A percentile compares a stretch with the other conserved stretches of the same genome.
phyloP scores from a whole-genome alignment of 2,888 invertebrate genomes.

The Uloborus plumipes region DNA sequence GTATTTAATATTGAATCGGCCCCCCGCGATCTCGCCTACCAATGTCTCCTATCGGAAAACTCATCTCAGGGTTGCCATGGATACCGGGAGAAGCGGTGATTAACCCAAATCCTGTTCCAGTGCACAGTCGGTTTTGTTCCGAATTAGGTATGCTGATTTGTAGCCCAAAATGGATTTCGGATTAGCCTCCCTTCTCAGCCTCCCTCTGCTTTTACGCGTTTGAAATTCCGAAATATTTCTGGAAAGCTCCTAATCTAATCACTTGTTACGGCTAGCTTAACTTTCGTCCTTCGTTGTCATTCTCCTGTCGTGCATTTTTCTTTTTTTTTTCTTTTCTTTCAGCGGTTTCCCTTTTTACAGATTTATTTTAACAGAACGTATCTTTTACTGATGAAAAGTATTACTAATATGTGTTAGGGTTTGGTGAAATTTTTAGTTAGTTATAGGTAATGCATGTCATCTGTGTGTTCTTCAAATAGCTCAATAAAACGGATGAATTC shows the following conservation, averaged over 20 bases:
- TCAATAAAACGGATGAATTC: too few species aligned
- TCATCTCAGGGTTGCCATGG: slow-evolving; percentile 48
- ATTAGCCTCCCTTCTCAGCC: slow-evolving; percentile 21
- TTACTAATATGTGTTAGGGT: too few species aligned
- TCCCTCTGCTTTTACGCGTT: neutral
- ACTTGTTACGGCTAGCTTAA: slow-evolving; percentile 38
- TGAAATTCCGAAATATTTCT: slow-evolving; percentile 38
- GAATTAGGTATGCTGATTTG: slow-evolving; percentile 62
- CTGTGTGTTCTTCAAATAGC: too few species aligned
- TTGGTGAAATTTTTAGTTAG: too few species aligned
- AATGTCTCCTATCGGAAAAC: slow-evolving; percentile 39
- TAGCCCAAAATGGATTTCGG: slow-evolving; percentile 58
- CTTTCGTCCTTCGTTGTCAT: slow-evolving; percentile 1
- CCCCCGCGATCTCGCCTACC: slow-evolving; percentile 11
- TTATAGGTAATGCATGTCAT: too few species aligned
- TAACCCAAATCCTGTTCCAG: slow-evolving; percentile 57
- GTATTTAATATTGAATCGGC: slow-evolving; percentile 25
- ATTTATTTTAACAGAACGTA: neutral
- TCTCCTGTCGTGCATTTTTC: neutral
- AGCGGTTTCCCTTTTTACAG: neutral
- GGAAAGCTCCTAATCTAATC: slow-evolving; percentile 35
- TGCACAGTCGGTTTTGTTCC: slow-evolving; percentile 46
- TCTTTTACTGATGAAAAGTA: too few species aligned
- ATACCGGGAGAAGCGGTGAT: slow-evolving; percentile 54
- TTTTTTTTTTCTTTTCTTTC: neutral